phyloP scores from a whole-genome alignment of 2,797 vertebrate genomes.

The Danio aesculapii region DNA sequence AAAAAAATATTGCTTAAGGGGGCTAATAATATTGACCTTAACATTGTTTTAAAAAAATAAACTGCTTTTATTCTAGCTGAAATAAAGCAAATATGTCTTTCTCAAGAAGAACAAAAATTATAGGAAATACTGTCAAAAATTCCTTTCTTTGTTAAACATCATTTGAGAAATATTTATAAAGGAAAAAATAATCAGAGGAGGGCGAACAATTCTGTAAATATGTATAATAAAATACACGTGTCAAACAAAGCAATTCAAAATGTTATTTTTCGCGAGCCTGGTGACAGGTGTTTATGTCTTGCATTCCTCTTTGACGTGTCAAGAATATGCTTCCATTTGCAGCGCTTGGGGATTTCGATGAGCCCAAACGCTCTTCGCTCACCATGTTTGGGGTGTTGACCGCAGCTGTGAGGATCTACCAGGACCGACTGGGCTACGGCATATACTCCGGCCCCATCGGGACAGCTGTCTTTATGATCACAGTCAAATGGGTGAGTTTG shows the following conservation, averaged over 20 bases:
- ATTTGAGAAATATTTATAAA: no score
- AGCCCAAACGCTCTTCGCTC: constrained; percentile 90
- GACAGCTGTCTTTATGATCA: constrained; percentile 90
- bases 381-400: constrained; percentile 94
- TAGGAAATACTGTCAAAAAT: no score
- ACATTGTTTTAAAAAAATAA: no score
- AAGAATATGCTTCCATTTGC: constrained; percentile 44
- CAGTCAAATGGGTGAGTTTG: constrained; percentile 90
- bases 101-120: no score
- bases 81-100: no score
- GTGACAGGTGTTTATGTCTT: constrained; percentile 56
- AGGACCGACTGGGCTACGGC: constrained; percentile 93
- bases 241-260: constrained; percentile 5
- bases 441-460: constrained; percentile 96
- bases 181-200: no score
- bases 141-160: no score
- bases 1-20: no score
- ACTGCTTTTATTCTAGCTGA: no score
- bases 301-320: constrained; percentile 46
- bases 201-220: not conserved
- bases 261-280: constrained; percentile 5
- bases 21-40: no score
- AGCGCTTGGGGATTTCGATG: constrained; percentile 97
- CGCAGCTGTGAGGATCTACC: constrained; percentile 90
- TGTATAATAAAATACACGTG: not conserved